Conservation (phyloP, 2,888 invertebrate genomes). For the Meloe dianella region DNA sequence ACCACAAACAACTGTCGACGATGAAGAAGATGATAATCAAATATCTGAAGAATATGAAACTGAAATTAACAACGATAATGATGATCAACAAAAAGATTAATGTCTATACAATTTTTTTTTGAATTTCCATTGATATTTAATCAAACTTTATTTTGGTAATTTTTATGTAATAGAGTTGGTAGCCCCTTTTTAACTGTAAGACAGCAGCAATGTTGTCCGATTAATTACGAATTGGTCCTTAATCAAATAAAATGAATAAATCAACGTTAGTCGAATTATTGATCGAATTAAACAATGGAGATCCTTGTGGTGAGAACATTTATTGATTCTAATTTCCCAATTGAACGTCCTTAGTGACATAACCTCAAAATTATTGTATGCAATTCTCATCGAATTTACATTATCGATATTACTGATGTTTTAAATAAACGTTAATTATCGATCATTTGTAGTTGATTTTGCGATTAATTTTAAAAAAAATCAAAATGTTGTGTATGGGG, state of each 20-base stretch:
- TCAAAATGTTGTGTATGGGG: neutral
- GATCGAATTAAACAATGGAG: conserved; percentile 37
- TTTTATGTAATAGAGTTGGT: neutral
- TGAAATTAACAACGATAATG: too few species aligned
- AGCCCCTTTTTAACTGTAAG: neutral
- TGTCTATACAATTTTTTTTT: too few species aligned
- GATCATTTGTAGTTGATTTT: neutral
- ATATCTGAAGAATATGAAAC: too few species aligned
- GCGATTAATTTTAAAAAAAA: neutral
- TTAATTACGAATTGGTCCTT: neutral
- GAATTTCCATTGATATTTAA: too few species aligned
- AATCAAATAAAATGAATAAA: conserved; percentile 36
- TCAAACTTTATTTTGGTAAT: neutral
- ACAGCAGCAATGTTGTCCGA: neutral
- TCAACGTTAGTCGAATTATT: conserved; percentile 39
- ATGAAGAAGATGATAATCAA: too few species aligned
- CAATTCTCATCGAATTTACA: neutral
- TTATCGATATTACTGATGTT: neutral
- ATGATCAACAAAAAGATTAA: too few species aligned
- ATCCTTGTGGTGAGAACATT: conserved; percentile 30
- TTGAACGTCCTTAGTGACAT: neutral
- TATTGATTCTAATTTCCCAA: neutral
- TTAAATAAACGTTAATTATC: neutral
- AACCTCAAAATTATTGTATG: conserved; percentile 20
- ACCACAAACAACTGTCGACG: conserved; percentile 6